Base-by-base conservation (phyloP, 2,888 invertebrate genomes). In the Ochropacha duplaris region DNA sequence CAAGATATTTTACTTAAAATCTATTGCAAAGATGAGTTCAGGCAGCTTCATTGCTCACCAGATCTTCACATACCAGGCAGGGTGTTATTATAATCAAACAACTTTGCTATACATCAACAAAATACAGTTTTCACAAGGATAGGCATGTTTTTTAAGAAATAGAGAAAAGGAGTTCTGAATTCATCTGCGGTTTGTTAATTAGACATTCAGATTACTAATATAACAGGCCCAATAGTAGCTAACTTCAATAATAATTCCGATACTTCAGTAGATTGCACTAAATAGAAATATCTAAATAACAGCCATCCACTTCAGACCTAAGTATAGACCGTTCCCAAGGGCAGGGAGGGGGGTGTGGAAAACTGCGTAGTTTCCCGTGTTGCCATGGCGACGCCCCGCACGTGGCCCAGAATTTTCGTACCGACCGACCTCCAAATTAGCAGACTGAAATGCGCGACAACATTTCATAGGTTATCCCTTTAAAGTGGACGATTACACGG, bases 361-460 rank as follows among this genome's bases (percentile, higher is more conserved):
- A 88, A 89, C 80, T 85, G 82, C 87, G 90, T 85, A 90, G 86
- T 89, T 90, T 90, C 86, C 86, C 79, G 76, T 58, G 91, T 92
- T 88, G 79, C 83, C 81, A 90, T 91, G 82, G 81, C 80, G 82
- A 92, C 91, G 79, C 89, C 90, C 88, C 80, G 87, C 87, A 87
- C 84, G 82, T 86, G 86, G 80, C 71, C 70, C 74, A 62, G 59
- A 68, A 73, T 75, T 81, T 82, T 80, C 68, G 75, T n/a, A n/a
- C n/a, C 78, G 81, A 76, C 70, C 78, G 76, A 75, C 81, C 74
- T 79, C 69, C 68, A 79, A 86, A 85, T 88, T 84, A 84, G 83
- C 78, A 76, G 78, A 76, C 79, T 70, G 69, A 77, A 69, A 71
- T 69, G 76, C 72, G 72, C 74, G 66, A 74, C 71, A 73, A 74